These are phyloP conservation scores for Dryococelus australis DNA, from an alignment of 2,888 invertebrate genomes.

Conservation along the genomic window DNA sequence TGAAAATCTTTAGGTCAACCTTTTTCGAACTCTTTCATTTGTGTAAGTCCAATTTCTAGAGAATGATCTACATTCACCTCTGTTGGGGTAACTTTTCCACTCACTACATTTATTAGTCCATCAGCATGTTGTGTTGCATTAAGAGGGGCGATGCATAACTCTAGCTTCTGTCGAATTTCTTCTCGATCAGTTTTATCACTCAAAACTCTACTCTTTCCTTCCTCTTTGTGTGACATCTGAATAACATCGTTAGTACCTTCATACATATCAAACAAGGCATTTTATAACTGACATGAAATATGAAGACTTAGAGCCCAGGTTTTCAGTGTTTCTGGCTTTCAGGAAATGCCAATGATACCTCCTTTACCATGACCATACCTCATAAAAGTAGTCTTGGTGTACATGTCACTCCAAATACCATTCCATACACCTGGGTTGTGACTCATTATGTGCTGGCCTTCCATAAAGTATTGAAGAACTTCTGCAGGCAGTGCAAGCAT, in stretches of 20 bases:
- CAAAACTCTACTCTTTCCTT: background rate
- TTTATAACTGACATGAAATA: conserved; percentile 21
- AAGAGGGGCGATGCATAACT: conserved; percentile 4
- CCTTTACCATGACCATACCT: conserved; percentile 21
- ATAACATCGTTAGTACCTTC: background rate
- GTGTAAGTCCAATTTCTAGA: background rate
- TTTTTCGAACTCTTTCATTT: background rate
- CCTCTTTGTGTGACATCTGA: background rate
- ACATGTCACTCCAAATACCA: conserved; percentile 26
- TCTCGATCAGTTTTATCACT: background rate
- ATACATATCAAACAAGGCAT: background rate
- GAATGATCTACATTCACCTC: background rate
- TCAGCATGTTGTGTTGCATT: background rate
- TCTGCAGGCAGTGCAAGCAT: background rate
- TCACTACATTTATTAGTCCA: background rate
- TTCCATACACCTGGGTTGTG: background rate
- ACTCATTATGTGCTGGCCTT: background rate
- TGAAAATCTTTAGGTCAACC: background rate
- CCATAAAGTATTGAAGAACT: background rate
- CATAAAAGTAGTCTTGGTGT: conserved; percentile 12
- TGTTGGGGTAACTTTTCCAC: background rate
- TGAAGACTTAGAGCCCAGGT: conserved; percentile 24
- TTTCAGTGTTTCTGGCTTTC: conserved; percentile 12
- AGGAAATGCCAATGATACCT: conserved; percentile 19
- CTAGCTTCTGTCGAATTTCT: background rate